Evolutionary conservation across 2,888 invertebrate species (phyloP), one percentile per base, ranked within the genome.

Genomic region (Leptothorax acervorum): DNA sequence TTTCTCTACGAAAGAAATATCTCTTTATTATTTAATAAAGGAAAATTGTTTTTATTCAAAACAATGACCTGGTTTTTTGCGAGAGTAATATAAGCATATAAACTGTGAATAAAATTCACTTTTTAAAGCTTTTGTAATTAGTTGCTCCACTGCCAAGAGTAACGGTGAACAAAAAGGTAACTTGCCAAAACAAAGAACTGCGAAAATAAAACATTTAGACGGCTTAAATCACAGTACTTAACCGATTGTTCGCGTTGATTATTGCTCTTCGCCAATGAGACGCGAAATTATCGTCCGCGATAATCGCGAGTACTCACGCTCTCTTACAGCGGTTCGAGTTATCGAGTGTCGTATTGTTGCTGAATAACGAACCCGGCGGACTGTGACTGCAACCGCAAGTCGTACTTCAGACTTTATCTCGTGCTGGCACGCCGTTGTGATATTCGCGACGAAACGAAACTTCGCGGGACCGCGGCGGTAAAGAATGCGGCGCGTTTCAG

Each of bases 401-500:
- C 86, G 73, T 85, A 71, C 55, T 75, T 79, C 51, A 79, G 86
- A 79, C 83, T 62, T 86, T 86, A 87, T 82, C 84, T 82, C 71
- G 76, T 5, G 45, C 53, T 60, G 62, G 68, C 68, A 79, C 82
- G 83, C 75, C 83, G 55, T 66, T 65, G 83, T 79, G 65, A 85
- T 81, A 85, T 51, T 68, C 73, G 81, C 74, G 68, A 70, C 82
- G 73, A 68, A 63, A 81, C 75, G 76, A 66, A 85, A 85, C 66
- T 78, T 51, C 31, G 68, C 45, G 28, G 42, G 68, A 8, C 45
- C 45, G 35, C 42, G 53, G 51, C 15, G 71, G 48, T 83, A 78
- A 87, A 81, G 73, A 85, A 82, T 66, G 83, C 84, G 51, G 75
- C 79, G 83, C 82, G 83, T 75, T 89, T 88, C 84, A 85, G 83